Conservation (phyloP, 2,113 vertebrate species). For the Entosphenus tridentatus region DNA sequence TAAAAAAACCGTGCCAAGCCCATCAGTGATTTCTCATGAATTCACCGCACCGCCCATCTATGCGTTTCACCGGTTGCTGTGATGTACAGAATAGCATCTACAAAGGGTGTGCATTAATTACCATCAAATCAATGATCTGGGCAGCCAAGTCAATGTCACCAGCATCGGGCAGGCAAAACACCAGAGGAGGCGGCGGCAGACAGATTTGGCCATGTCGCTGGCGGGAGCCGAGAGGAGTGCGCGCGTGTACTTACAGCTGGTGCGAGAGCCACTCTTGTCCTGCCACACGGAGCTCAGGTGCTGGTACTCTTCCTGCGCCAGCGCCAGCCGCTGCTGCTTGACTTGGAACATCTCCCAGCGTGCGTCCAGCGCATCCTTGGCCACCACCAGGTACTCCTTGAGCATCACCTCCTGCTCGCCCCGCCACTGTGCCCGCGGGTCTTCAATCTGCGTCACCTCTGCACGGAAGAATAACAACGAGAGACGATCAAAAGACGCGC, state of each 20-base stretch:
- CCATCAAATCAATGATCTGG: no score
- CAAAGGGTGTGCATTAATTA: no score
- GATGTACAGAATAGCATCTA: no score
- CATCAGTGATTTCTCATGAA: no score
- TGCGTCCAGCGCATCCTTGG: constrained; percentile 61
- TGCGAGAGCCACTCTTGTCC: constrained; percentile 70
- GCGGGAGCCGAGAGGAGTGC: not conserved
- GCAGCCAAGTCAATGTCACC: not conserved
- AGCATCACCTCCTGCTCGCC: constrained; percentile 83
- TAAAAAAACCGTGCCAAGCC: no score
- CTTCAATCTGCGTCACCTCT: constrained; percentile 87
- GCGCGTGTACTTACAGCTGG: constrained; percentile 48
- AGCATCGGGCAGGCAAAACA: constrained; percentile 6
- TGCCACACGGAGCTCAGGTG: constrained; percentile 74
- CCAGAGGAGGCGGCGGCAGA: constrained; percentile 6
- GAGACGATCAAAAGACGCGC: constrained; percentile 2
- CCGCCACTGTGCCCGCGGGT: constrained; percentile 82
- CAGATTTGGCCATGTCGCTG: constrained; percentile 6
- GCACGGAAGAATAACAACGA: constrained; percentile 11
- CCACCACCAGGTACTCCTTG: constrained; percentile 74
- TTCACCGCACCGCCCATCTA: no score
- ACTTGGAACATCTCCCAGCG: constrained; percentile 92
- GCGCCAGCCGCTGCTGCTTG: constrained; percentile 67
- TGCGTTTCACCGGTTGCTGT: no score
- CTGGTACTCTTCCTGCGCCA: constrained; percentile 76